Evolutionary conservation across 2,888 invertebrate genomes (phyloP), one percentile per base, ranked within the genome.

Genomic region (Cyclophora albipunctata): DNA sequence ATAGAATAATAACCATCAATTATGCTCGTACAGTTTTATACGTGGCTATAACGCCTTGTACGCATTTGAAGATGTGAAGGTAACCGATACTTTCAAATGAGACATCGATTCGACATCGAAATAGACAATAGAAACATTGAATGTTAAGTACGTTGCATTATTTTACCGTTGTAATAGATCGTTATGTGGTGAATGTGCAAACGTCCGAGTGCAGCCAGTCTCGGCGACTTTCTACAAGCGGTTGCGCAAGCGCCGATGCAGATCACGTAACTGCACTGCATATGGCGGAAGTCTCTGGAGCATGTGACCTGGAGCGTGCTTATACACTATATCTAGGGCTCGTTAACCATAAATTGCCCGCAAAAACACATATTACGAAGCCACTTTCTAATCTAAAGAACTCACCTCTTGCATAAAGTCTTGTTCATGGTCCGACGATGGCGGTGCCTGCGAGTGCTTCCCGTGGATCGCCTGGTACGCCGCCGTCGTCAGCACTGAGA

Each of bases 401-500:
- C 84, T 87, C 78, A 96, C 96, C 92, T 96, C 96, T 89, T 95
- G 94, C 77, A 93, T 92, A 76, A 96, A 95, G 82, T 96, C 95
- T 50, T 94, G 92, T 81, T 95, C 94, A 67, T 83, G 86, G 70
- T 84, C 88, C 52, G 87, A 81, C 46, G 87, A 81, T 48, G 86
- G 84, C 52, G 84, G 81, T 58, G 83, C 74, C 62, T 86, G 84
- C 50, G 85, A 77, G 45, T 87, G 85, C 67, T 87, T 90, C 56
- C 95, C 95, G 73, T 96, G 95, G 84, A 97, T 94, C 62, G 97
- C 97, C 77, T 97, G 97, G 81, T 96, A 97, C 48, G 97, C 97
- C 52, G 96, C 96, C 54, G 97, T 97, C 58, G 97, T 97, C 68
- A 97, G 91, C 68, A 97, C 97, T 71, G 97, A 92, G 70, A 97